Evolutionary conservation across 2,113 vertebrate species (phyloP).

Genomic region (Osmerus mordax): DNA sequence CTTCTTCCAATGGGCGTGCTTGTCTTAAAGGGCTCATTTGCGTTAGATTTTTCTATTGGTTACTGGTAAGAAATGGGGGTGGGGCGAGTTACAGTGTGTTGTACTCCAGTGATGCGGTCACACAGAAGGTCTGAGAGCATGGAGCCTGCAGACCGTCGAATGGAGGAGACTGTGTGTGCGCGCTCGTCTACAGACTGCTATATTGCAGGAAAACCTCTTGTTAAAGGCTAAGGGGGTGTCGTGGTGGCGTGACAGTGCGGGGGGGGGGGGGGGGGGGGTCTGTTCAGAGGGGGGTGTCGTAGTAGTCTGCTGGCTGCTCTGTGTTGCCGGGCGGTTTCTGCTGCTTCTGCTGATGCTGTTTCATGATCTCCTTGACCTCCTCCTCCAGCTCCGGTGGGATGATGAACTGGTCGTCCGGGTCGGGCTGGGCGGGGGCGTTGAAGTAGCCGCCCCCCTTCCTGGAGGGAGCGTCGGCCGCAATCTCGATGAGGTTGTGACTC

Average conservation of each 20-base stretch:
- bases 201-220: background rate
- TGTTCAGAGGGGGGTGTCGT: constrained; percentile 69
- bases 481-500: constrained; percentile 95
- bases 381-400: constrained; percentile 97
- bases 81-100: constrained; percentile 42
- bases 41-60: constrained; percentile 40
- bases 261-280: constrained; percentile 31
- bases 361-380: constrained; percentile 98
- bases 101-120: constrained; percentile 45
- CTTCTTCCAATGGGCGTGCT: constrained; percentile 46
- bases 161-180: constrained; percentile 6
- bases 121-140: constrained; percentile 4
- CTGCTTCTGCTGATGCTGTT: constrained; percentile 90
- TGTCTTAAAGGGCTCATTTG: constrained; percentile 71
- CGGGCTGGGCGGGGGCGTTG: constrained; percentile 90
- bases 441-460: constrained; percentile 92
- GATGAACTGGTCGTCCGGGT: constrained; percentile 97
- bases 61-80: constrained; percentile 14
- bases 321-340: constrained; percentile 72
- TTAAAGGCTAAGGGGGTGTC: background rate
- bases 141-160: constrained; percentile 37
- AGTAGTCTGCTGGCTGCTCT: constrained; percentile 83
- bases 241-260: background rate
- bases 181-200: background rate
- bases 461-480: constrained; percentile 84